Conservation (phyloP, 2,888 invertebrate genomes). For the Lithosia quadra region DNA sequence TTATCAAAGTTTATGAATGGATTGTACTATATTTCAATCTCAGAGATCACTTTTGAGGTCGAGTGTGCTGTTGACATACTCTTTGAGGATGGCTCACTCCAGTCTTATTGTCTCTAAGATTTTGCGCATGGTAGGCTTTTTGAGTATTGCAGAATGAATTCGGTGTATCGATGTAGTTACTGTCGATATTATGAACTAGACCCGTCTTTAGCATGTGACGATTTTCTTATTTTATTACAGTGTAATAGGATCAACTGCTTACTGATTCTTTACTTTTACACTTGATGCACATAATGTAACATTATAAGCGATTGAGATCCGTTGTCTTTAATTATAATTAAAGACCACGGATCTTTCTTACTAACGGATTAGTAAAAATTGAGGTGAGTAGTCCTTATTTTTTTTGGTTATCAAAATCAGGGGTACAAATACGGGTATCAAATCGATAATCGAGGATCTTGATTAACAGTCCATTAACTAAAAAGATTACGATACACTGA, state of each 20-base stretch:
- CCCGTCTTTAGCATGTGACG: constrained; percentile 1
- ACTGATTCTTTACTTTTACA: no score
- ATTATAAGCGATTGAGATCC: no score
- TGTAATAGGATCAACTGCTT: neutral
- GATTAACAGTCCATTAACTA: neutral
- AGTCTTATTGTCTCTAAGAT: constrained; percentile 6
- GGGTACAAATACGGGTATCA: no score
- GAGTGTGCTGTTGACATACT: constrained; percentile 16
- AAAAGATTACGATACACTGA: neutral
- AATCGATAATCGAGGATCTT: neutral
- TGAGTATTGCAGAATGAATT: constrained; percentile 2
- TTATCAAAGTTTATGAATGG: neutral
- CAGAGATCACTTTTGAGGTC: constrained; percentile 16
- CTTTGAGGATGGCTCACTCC: constrained; percentile 12
- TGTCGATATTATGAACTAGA: no score
- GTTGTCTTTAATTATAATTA: no score
- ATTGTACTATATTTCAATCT: constrained; percentile 4
- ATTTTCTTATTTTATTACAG: neutral
- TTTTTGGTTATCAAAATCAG: no score
- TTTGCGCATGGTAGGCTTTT: neutral
- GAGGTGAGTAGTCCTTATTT: no score
- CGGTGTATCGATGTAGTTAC: no score
- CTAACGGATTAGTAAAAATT: no score
- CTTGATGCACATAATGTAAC: no score
- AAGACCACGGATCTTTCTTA: no score